Conservation (phyloP, 2,113 vertebrate species). For the Glaucomys volans region DNA sequence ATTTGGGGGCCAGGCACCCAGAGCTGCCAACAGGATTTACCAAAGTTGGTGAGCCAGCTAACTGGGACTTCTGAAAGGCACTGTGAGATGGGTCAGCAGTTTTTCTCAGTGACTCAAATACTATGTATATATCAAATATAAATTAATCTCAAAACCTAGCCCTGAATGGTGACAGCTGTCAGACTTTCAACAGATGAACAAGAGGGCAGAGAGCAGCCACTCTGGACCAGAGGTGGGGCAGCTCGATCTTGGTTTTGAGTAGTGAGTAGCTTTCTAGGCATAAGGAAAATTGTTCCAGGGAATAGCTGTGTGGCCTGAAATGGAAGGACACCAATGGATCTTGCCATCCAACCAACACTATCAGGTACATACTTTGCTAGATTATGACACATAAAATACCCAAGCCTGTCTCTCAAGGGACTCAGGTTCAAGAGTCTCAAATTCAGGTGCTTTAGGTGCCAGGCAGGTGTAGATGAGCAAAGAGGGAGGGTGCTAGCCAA, state of each 20-base stretch:
- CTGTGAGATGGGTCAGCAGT: neutral
- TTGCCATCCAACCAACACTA: neutral
- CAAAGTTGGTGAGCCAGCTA: neutral
- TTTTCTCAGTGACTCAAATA: neutral
- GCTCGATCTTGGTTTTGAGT: neutral
- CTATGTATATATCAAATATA: neutral
- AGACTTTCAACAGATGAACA: neutral
- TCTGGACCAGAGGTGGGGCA: neutral
- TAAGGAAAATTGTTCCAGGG: neutral
- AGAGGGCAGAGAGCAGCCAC: neutral
- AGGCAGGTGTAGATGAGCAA: neutral
- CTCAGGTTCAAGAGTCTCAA: neutral
- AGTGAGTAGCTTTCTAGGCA: neutral
- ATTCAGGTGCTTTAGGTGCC: neutral
- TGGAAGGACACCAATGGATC: neutral
- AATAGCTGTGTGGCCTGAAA: neutral
- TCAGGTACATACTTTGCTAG: neutral
- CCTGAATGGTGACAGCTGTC: neutral
- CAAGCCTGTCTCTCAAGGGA: neutral
- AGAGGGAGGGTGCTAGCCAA: neutral
- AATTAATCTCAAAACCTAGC: conserved; percentile 24
- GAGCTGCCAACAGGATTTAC: neutral
- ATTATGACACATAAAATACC: neutral
- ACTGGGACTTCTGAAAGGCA: neutral
- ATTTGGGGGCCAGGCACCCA: neutral